Conservation (phyloP, 2,888 invertebrate species). For the Melipona bicolor region DNA sequence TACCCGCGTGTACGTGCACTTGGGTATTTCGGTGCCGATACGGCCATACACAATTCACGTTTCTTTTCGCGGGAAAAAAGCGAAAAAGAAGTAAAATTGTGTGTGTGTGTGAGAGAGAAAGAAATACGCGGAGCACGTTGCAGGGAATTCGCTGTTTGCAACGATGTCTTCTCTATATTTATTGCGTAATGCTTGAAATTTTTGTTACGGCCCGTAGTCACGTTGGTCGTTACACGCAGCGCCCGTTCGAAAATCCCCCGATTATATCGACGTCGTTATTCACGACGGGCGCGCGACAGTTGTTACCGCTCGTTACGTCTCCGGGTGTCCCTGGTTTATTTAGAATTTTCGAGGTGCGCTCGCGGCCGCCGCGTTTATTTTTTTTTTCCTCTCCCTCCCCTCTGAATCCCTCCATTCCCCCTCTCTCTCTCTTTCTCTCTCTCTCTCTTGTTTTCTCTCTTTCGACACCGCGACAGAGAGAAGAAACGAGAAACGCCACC, state of each 20-base stretch:
- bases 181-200: conserved; percentile 53
- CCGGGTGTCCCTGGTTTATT: conserved; percentile 48
- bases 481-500: not conserved
- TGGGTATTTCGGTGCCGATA: too few relatives aligned
- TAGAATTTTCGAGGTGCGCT: conserved; percentile 41
- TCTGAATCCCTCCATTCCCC: not conserved
- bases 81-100: not conserved
- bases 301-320: conserved; percentile 57
- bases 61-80: not conserved
- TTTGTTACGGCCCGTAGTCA: conserved; percentile 52
- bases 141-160: conserved; percentile 29
- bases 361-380: conserved; percentile 10
- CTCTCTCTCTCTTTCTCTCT: not conserved
- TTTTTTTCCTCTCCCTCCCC: not conserved
- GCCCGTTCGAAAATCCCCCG: conserved; percentile 61
- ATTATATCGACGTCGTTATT: conserved; percentile 63
- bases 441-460: not conserved
- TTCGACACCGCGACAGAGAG: not conserved
- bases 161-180: conserved; percentile 41
- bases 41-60: not conserved
- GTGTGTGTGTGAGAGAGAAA: too few relatives aligned
- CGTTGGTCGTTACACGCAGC: conserved; percentile 56
- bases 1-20: too few relatives aligned
- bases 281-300: conserved; percentile 55
- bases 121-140: conserved; percentile 6